These are phyloP conservation scores for Bradynema listronoti DNA, from an alignment of 1,140 invertebrate species.

Conservation along the genomic window DNA sequence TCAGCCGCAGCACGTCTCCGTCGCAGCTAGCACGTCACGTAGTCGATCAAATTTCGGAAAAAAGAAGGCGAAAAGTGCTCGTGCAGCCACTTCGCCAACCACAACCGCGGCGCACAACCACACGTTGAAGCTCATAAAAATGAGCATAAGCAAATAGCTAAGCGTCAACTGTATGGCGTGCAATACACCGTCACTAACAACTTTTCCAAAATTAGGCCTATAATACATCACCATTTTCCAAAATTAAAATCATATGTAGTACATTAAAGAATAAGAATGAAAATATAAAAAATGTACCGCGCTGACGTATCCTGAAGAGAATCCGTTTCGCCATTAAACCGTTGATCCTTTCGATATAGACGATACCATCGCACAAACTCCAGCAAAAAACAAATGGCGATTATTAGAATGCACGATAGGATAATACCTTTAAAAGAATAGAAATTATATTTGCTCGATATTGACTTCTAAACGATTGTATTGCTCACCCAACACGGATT, in stretches of 20 bases:
- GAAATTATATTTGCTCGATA: not conserved
- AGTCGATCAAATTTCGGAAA: slow-evolving; percentile 41
- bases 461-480: slow-evolving; percentile 6
- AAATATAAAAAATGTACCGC: too few relatives aligned
- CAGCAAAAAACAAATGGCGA: slow-evolving; percentile 41
- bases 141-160: slow-evolving; percentile 88
- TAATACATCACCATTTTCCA: too few relatives aligned
- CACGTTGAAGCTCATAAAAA: slow-evolving; percentile 96
- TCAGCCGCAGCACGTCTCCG: slow-evolving; percentile 29
- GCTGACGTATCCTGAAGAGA: not conserved
- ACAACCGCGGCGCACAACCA: slow-evolving; percentile 85
- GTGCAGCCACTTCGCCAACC: slow-evolving; percentile 77
- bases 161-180: slow-evolving; percentile 81
- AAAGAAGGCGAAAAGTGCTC: slow-evolving; percentile 75
- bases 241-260: too few relatives aligned
- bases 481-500: slow-evolving; percentile 37
- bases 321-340: slow-evolving; percentile 9
- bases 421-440: slow-evolving; percentile 41
- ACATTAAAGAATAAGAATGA: too few relatives aligned
- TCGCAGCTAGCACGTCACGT: slow-evolving; percentile 11
- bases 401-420: slow-evolving; percentile 45
- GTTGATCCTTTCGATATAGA: slow-evolving; percentile 28
- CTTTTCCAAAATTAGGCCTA: too few relatives aligned
- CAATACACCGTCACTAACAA: slow-evolving; percentile 62
- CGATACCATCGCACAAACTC: slow-evolving; percentile 47